Percentiles rank a stretch among this genome's conserved stretches.
These are phyloP conservation scores for Nanorana parkeri DNA, from an alignment of 2,113 vertebrate species.

Conservation along the genomic window DNA sequence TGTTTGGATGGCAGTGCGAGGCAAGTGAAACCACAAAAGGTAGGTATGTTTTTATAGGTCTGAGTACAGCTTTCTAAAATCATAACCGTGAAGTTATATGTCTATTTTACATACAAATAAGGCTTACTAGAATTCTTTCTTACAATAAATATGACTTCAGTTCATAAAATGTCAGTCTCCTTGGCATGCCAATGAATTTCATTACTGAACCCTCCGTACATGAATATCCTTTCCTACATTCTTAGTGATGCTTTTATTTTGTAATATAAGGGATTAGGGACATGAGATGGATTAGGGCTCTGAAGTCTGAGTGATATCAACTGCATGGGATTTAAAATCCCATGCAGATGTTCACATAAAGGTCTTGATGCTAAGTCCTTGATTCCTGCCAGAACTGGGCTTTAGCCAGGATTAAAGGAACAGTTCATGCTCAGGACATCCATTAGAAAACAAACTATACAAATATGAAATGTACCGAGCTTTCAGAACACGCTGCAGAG, in stretches of 20 bases:
- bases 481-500: not conserved
- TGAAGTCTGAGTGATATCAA: slow-evolving; percentile 1
- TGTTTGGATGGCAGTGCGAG: too few relatives aligned
- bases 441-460: not conserved
- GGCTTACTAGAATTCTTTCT: too few relatives aligned
- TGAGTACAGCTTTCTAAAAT: too few relatives aligned
- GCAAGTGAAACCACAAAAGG: too few relatives aligned
- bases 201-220: not conserved
- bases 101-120: too few relatives aligned
- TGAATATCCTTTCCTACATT: not conserved
- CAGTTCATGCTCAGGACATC: slow-evolving; percentile 31
- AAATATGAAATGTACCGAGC: not conserved
- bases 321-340: slow-evolving; percentile 36
- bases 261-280: not conserved
- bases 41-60: too few relatives aligned
- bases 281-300: slow-evolving; percentile 7
- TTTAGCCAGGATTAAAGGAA: slow-evolving; percentile 15
- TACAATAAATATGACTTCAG: too few relatives aligned
- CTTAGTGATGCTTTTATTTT: not conserved
- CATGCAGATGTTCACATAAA: slow-evolving; percentile 32
- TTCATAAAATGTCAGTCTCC: too few relatives aligned
- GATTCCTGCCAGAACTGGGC: slow-evolving; percentile 11
- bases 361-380: not conserved
- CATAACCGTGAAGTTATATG: too few relatives aligned
- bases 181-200: not conserved